Base-by-base conservation (phyloP, 2,888 invertebrate genomes). In the Encarsia formosa region DNA sequence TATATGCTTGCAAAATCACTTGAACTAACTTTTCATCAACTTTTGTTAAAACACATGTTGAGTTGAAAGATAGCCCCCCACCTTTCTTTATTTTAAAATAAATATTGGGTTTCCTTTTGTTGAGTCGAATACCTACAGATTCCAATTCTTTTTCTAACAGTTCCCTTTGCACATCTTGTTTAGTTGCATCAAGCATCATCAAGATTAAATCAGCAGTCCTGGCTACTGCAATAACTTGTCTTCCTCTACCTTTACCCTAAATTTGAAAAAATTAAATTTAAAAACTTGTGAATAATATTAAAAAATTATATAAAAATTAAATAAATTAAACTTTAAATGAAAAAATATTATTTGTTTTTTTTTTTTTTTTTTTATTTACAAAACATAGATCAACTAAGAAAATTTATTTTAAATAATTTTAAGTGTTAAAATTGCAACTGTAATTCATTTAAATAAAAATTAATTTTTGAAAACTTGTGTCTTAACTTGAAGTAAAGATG, bases 171-270 rank as follows among this genome's bases (percentile, higher is more conserved):
- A 95, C 91, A 69, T 97, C 96, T 48, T 95, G 94, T 76, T 99
- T 99, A 0, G 96, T 95, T 0, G 99, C 98, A 72, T 99, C 99
- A 72, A 99, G 76, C 98, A 99, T 99, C 91, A 99, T 99, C 22
- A 99, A 79, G 31, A 99, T 94, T 63, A 99, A 78, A 77, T 99
- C 99, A 0, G 98, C 94, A 4, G 99, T 99, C 65, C 99, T 81
- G 0, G 98, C 99, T 8, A 99, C 99, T 13, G 99, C 97, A 73
- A 99, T 99, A 9, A 99, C 86, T 81, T 95, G 92, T 64, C 91
- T 78, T 59, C 93, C 93, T 76, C 93, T 80, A 66, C 93, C 93
- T 77, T 91, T 91, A 59, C 91, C 91, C 74, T 62, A 40, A 13
- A 53, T 20, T 37, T n/a, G n/a, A n/a, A n/a, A n/a, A n/a, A n/a